These are phyloP conservation scores for Heterocephalus glaber DNA, from an alignment of 2,113 vertebrate genomes.

Conservation along the genomic window DNA sequence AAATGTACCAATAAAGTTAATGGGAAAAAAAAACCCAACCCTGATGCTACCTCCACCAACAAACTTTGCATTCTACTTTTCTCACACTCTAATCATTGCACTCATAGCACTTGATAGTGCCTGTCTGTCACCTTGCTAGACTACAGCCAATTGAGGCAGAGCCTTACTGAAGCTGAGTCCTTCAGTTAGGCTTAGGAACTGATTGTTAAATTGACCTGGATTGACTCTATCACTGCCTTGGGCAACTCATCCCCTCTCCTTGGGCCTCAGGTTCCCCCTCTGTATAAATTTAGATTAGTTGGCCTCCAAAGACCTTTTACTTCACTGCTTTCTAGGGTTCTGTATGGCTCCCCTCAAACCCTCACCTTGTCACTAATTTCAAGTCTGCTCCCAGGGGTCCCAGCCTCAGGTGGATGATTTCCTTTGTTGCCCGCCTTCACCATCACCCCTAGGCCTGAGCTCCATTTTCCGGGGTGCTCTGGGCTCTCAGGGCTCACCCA, in stretches of 20 bases:
- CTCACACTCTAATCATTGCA: fast-evolving
- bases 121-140: not conserved
- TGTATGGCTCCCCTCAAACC: fast-evolving
- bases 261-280: not conserved
- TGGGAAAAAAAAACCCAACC: too few species aligned
- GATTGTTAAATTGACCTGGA: not conserved
- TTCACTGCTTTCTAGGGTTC: not conserved
- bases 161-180: not conserved
- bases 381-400: not conserved
- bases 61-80: not conserved
- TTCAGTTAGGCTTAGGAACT: not conserved
- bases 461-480: not conserved
- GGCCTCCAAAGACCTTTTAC: not conserved
- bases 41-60: not conserved
- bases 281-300: not conserved
- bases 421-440: not conserved
- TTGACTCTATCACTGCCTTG: not conserved
- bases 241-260: not conserved
- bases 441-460: not conserved
- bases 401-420: not conserved
- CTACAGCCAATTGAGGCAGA: not conserved
- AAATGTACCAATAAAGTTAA: too few species aligned
- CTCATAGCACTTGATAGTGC: fast-evolving
- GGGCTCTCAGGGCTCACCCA: not conserved
- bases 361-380: not conserved